A percentile compares a stretch with the other conserved stretches of the same genome.
Evolutionary conservation across 1,140 invertebrate species (phyloP).

Genomic region (Aricia agestis): DNA sequence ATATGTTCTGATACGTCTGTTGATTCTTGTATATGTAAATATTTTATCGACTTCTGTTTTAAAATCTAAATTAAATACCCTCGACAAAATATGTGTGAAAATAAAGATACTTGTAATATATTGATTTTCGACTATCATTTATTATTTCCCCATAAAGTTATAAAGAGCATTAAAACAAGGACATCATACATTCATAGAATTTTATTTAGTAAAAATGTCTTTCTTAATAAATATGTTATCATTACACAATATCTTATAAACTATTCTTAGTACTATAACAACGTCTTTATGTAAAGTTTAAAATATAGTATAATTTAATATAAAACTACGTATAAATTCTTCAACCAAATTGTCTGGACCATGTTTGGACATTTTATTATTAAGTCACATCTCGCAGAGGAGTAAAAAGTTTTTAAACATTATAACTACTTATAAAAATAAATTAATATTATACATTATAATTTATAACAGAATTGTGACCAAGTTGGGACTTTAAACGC

Average conservation of each 20-base stretch:
- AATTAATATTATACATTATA: neutral
- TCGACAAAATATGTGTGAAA: slow-evolving; percentile 71
- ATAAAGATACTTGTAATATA: slow-evolving; percentile 70
- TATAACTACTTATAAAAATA: neutral
- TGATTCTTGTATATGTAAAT: slow-evolving; percentile 70
- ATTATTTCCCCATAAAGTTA: neutral
- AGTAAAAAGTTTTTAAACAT: neutral
- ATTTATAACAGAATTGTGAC: neutral
- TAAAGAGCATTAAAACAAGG: neutral
- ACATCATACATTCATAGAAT: neutral
- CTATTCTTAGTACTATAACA: neutral
- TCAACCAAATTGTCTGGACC: neutral
- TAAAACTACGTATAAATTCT: neutral
- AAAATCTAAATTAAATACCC: slow-evolving; percentile 60
- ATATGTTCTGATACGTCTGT: slow-evolving; percentile 50
- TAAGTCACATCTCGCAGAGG: neutral
- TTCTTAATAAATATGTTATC: neutral
- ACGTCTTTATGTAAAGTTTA: neutral
- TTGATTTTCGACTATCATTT: slow-evolving; percentile 47
- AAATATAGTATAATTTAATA: neutral
- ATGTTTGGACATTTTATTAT: neutral
- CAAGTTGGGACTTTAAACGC: neutral
- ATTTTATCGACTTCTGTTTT: slow-evolving; percentile 61
- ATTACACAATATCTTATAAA: neutral
- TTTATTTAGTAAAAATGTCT: slow-evolving; percentile 3